Evolutionary conservation across 2,888 invertebrate species (phyloP), one percentile per base, ranked within the genome.

Genomic region (Cephalotes varians): DNA sequence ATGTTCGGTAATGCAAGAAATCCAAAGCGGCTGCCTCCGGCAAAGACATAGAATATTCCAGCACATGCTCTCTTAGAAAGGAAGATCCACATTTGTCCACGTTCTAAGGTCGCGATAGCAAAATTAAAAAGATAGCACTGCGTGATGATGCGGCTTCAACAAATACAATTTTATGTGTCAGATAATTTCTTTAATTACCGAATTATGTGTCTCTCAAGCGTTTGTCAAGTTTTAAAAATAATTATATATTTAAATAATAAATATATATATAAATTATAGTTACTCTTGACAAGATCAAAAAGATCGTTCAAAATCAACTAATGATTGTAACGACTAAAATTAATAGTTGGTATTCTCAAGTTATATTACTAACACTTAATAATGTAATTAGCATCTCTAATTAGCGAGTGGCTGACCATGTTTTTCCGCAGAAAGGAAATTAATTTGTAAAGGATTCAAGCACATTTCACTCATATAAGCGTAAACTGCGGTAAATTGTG

Each of bases 21-120:
- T 67, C 18, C 51, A 67, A 54, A 76, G 40, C 37, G 37, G 25
- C 40, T 54, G 31, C 67, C 67, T 76, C 21, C 28, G 67, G 40
- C 73, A 58, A 31, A 6, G 40, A 51, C 15, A 64, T 74, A 76
- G 76, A 76, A 76, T 76, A 76, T 76, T 76, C 76, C 67, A 65
- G 51, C n/a, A 67, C 9, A n/a, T 40, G 21, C 15, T 54, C 28
- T 51, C 10, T 6, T 28, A 44, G 54, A 54, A 40, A 76, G 28
- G 6, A 54, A 65, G 49, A 40, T 51, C 40, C 21, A 76, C 67
- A 76, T 67, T 67, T 67, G 54, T 67, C 40, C 21, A 0, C 10
- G 54, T 40, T 12, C 21, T 62, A n/a, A 76, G 67, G 54, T 76
- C 67, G 51, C 51, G 40, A 37, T 54, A 67, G 21, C 51, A 40